phyloP scores from a whole-genome alignment of 2,113 vertebrate species.

The Atrichornis clamosus region DNA sequence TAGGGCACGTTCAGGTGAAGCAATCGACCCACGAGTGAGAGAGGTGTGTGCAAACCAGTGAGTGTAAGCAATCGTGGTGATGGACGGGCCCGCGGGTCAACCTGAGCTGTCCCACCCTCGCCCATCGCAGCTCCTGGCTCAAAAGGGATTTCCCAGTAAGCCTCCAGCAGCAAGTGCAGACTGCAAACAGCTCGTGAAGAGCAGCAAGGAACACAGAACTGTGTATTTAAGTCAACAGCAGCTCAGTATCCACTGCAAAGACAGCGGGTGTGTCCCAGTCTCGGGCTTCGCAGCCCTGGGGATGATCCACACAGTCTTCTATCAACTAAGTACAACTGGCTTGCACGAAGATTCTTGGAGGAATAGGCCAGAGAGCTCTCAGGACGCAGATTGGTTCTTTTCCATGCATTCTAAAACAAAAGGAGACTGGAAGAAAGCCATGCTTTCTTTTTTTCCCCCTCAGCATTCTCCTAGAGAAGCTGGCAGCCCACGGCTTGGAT shows the following conservation, averaged over 20 bases:
- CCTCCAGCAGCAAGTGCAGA: not conserved
- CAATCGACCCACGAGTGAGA: not conserved
- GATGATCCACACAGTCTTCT: not conserved
- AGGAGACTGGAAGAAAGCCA: not conserved
- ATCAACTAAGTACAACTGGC: not conserved
- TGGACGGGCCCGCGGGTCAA: not conserved
- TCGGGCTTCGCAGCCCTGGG: not conserved
- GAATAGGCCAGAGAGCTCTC: not conserved
- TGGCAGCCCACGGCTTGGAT: too few relatives aligned
- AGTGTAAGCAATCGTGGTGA: rapidly evolving
- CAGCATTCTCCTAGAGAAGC: not conserved
- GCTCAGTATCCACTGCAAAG: not conserved
- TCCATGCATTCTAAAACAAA: not conserved
- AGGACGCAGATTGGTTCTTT: not conserved
- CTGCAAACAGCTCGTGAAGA: not conserved
- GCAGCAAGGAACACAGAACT: not conserved
- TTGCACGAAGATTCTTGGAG: not conserved
- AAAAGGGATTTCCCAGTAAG: not conserved
- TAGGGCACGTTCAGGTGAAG: not conserved
- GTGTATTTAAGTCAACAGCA: not conserved
- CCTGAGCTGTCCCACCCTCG: rapidly evolving
- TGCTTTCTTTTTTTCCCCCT: not conserved
- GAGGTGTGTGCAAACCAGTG: not conserved
- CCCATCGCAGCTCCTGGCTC: not conserved
- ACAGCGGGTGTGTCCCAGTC: rapidly evolving